Conservation (phyloP, 2,113 vertebrate genomes). For the Cololabis saira region DNA sequence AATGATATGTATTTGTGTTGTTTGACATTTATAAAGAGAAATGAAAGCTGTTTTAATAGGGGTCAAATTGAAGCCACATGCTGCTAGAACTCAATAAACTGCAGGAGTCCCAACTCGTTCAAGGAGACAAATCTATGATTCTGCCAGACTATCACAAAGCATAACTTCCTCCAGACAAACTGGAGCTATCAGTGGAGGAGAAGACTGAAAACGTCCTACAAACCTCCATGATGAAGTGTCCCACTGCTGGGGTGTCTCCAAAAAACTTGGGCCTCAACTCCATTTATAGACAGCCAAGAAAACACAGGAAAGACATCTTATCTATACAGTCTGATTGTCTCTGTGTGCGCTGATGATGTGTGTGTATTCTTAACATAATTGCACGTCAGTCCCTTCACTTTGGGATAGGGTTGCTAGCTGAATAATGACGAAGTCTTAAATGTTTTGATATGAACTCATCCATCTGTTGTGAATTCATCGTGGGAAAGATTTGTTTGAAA, state of each 20-base stretch:
- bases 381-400: conserved; percentile 25
- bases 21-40: conserved; percentile 60
- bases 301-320: conserved; percentile 57
- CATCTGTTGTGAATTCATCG: background rate
- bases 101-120: conserved; percentile 44
- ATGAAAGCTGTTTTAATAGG: conserved; percentile 55
- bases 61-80: conserved; percentile 78
- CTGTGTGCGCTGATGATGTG: conserved; percentile 42
- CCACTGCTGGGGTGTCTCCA: conserved; percentile 67
- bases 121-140: conserved; percentile 48
- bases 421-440: conserved; percentile 16
- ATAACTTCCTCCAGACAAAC: conserved; percentile 72
- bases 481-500: background rate
- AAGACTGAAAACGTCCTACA: conserved; percentile 59
- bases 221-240: conserved; percentile 72
- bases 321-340: conserved; percentile 44
- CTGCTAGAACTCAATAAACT: conserved; percentile 57
- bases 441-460: conserved; percentile 14
- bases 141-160: conserved; percentile 64
- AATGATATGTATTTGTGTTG: conserved; percentile 53
- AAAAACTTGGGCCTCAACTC: conserved; percentile 59
- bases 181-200: conserved; percentile 62
- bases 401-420: conserved; percentile 7
- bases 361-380: conserved; percentile 51
- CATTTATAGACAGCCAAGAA: conserved; percentile 44